Evolutionary conservation across 2,113 vertebrate genomes (phyloP), one percentile per base, ranked within the genome.

Genomic region (Muntiacus muntjak): DNA sequence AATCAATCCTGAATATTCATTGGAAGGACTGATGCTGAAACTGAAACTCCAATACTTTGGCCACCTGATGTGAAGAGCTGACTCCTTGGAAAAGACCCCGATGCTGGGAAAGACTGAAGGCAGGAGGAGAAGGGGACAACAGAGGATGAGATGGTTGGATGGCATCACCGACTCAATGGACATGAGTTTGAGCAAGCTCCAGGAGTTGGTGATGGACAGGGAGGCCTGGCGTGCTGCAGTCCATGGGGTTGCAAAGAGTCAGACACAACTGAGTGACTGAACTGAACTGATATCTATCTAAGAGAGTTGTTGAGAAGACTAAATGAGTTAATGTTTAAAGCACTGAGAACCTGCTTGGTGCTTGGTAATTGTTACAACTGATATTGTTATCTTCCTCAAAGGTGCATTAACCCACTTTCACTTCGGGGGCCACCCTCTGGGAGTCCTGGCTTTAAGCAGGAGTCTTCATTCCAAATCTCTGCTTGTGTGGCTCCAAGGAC

Each of bases 81-180:
- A 36, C 64, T 71, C 64, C n/a, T 6, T 71, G 64, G 64, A 11
- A 36, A 19, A 71, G 19, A 36, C 64, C 19, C 9, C 36, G 19
- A 71, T 71, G 4, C n/a, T 71, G n/a, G 64, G n/a, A 36, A 36
- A 71, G 16, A 36, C 9, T 71, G n/a, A 71, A 71, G 9, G 67
- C 19, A 0, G n/a, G n/a, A 71, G 64, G 4, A 71, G 19, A 71
- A 36, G 67, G n/a, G 67, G 9, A 71, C 0, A n/a, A 71, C n/a
- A 71, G 67, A 40, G 67, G n/a, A 40, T 71, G 67, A 40, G n/a
- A 40, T 71, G 67, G 67, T 36, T 71, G 67, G 67, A 23, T 71
- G 67, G n/a, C 19, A 5, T 71, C n/a, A 71, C 67, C 0, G 2
- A 71, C n/a, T 40, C 9, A 1, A 23, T 40, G 67, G 67, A 23